Evolutionary conservation across 1,140 invertebrate genomes (phyloP).

Genomic region (Trichoplusia ni): DNA sequence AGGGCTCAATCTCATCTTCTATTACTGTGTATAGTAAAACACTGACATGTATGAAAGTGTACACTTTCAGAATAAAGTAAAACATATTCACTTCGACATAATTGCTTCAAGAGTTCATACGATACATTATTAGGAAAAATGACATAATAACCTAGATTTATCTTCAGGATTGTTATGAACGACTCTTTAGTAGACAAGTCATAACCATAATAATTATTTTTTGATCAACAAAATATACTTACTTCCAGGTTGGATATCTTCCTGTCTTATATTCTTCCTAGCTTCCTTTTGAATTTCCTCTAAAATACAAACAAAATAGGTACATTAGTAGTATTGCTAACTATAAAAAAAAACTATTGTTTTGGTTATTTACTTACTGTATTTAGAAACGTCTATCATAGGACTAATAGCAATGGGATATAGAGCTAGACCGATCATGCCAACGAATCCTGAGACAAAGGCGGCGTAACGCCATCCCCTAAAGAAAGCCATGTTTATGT

Average conservation of each 20-base stretch:
- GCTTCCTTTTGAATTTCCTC: slow-evolving; percentile 83
- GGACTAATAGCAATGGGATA: slow-evolving; percentile 85
- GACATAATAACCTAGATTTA: no score
- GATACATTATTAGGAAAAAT: no score
- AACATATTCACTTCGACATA: no score
- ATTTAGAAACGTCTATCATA: slow-evolving; percentile 82
- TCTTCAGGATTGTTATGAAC: no score
- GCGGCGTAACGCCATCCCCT: slow-evolving; percentile 79
- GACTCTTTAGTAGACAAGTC: neutral
- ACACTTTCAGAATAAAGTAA: no score
- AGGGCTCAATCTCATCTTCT: no score
- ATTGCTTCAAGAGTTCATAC: no score
- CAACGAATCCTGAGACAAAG: slow-evolving; percentile 81
- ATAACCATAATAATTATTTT: neutral
- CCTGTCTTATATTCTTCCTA: slow-evolving; percentile 83
- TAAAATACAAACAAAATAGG: slow-evolving; percentile 64
- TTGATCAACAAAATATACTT: slow-evolving; percentile 50
- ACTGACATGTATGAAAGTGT: no score
- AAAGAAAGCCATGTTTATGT: slow-evolving; percentile 49
- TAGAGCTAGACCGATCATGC: slow-evolving; percentile 80
- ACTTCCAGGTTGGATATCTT: slow-evolving; percentile 87
- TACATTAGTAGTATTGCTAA: neutral
- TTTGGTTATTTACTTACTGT: slow-evolving; percentile 76
- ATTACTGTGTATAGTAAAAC: no score
- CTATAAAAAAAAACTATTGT: neutral